These are phyloP conservation scores for Channallabes apus DNA, from an alignment of 2,797 vertebrate species.

Conservation along the genomic window DNA sequence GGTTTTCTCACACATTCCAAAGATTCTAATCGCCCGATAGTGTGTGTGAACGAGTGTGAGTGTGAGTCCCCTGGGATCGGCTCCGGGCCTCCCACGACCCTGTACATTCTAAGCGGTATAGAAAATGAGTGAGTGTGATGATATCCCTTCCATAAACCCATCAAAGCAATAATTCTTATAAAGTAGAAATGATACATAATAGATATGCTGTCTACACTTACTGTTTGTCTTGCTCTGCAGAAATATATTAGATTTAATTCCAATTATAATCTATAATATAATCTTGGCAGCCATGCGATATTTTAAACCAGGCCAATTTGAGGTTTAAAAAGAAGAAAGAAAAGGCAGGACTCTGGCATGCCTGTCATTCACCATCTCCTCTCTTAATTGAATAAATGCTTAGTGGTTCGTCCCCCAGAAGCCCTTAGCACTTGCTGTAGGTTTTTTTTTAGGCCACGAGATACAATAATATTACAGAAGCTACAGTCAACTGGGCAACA, in stretches of 20 bases:
- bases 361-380: background rate
- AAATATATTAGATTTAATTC: background rate
- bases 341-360: background rate
- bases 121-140: too few species aligned
- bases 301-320: background rate
- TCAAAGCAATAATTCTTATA: background rate
- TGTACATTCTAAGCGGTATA: too few species aligned
- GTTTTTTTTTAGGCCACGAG: background rate
- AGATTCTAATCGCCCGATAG: too few species aligned
- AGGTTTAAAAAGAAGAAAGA: background rate
- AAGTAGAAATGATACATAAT: background rate
- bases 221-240: background rate
- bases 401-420: background rate
- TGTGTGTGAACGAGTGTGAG: too few species aligned
- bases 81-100: too few species aligned
- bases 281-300: background rate
- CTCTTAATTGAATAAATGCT: too few species aligned
- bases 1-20: too few species aligned
- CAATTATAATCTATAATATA: slow-evolving; percentile 1
- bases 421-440: too few species aligned
- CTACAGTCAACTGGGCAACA: background rate
- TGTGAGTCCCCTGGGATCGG: too few species aligned
- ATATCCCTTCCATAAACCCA: background rate
- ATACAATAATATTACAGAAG: background rate
- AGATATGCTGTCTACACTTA: background rate